phyloP scores from a whole-genome alignment of 2,113 vertebrate species.

The Sebastes fasciatus region DNA sequence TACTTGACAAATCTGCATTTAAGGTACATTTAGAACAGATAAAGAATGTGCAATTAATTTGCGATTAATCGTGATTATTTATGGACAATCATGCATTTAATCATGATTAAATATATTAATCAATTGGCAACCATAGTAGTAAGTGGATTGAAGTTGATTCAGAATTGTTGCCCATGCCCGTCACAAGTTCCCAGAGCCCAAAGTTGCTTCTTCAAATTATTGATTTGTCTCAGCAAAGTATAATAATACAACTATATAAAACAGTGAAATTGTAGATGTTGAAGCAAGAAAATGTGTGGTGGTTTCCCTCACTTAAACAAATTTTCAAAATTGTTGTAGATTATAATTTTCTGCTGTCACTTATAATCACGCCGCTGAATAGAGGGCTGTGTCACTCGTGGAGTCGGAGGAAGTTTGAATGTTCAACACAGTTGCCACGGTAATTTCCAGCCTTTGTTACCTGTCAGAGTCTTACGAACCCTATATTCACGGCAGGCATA shows the following conservation, averaged over 20 bases:
- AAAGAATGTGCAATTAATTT: too few relatives aligned
- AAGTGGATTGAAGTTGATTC: too few relatives aligned
- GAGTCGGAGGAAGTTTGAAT: slow-evolving; percentile 9
- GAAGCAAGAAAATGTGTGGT: neutral
- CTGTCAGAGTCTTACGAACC: slow-evolving; percentile 28
- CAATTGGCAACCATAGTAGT: too few relatives aligned
- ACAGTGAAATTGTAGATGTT: neutral
- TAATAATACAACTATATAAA: neutral
- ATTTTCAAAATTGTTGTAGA: neutral
- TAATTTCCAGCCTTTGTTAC: slow-evolving; percentile 39
- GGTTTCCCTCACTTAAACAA: neutral
- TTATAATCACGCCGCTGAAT: neutral
- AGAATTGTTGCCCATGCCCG: too few relatives aligned
- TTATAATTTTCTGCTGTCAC: slow-evolving; percentile 1
- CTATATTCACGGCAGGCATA: slow-evolving; percentile 26
- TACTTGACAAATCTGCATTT: too few relatives aligned
- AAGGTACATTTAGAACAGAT: too few relatives aligned
- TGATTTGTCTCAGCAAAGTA: neutral
- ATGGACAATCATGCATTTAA: too few relatives aligned
- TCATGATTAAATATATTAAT: too few relatives aligned
- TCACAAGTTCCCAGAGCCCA: too few relatives aligned
- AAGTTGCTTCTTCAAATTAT: neutral
- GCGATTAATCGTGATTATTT: too few relatives aligned
- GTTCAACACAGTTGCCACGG: slow-evolving; percentile 1
- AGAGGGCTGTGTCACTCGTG: neutral